These are phyloP conservation scores for Podabrus alpinus DNA, from an alignment of 2,888 invertebrate species.

Conservation along the genomic window DNA sequence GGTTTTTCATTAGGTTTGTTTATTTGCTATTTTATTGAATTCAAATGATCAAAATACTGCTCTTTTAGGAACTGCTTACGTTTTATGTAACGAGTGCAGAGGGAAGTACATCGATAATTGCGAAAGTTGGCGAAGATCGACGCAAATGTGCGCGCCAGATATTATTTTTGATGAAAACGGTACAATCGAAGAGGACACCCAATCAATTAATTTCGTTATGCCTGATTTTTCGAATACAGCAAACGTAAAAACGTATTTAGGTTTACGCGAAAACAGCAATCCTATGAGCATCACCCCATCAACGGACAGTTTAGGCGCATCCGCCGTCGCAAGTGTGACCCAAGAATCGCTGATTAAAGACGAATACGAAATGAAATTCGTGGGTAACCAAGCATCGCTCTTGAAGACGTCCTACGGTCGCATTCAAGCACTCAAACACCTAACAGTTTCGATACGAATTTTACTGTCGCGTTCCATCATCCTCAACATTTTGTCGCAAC, in stretches of 20 bases:
- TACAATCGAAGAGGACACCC: slow-evolving; percentile 48
- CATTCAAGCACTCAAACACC: slow-evolving; percentile 58
- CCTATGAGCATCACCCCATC: slow-evolving; percentile 52
- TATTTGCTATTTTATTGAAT: slow-evolving; percentile 2
- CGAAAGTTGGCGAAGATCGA: slow-evolving; percentile 32
- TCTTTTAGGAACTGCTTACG: slow-evolving; percentile 28
- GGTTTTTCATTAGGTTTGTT: slow-evolving; percentile 54
- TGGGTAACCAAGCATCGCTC: slow-evolving; percentile 60
- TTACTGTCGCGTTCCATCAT: slow-evolving; percentile 61
- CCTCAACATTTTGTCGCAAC: slow-evolving; percentile 59
- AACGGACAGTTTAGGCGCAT: slow-evolving; percentile 61
- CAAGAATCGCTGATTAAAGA: slow-evolving; percentile 40
- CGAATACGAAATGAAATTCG: slow-evolving; percentile 45
- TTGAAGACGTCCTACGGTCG: slow-evolving; percentile 58
- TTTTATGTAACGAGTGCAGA: slow-evolving; percentile 57
- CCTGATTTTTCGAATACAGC: slow-evolving; percentile 46
- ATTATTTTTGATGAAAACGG: slow-evolving; percentile 35
- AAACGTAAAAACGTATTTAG: slow-evolving; percentile 48
- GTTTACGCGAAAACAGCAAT: slow-evolving; percentile 47
- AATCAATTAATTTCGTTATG: slow-evolving; percentile 42
- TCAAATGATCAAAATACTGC: background rate
- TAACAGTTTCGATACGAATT: slow-evolving; percentile 59
- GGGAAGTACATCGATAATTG: slow-evolving; percentile 50
- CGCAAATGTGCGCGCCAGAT: slow-evolving; percentile 50
- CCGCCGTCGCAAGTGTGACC: slow-evolving; percentile 53